A percentile compares a stretch with the other conserved stretches of the same genome.
These are phyloP conservation scores for Calidris pugnax DNA, from an alignment of 2,113 vertebrate species.

Conservation along the genomic window DNA sequence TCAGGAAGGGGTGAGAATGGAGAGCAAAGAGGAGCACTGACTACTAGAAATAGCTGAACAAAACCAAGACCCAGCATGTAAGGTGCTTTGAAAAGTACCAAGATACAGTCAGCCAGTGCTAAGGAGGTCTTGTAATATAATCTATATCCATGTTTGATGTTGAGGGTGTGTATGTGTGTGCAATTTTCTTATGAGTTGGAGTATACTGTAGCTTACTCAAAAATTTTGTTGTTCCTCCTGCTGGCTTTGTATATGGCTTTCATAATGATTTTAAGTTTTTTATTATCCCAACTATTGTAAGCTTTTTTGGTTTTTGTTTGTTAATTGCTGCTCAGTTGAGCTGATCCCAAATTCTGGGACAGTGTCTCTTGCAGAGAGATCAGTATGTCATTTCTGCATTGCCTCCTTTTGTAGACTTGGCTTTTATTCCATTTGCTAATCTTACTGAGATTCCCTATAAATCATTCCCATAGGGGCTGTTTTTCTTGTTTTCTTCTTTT, in stretches of 20 bases:
- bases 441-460: background rate
- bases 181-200: background rate
- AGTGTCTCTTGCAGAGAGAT: constrained; percentile 2
- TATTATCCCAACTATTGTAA: background rate
- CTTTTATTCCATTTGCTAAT: constrained; percentile 11
- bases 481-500: constrained; percentile 45
- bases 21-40: background rate
- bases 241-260: background rate
- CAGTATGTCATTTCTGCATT: constrained; percentile 9
- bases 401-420: constrained; percentile 6
- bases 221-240: background rate
- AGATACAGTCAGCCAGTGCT: background rate
- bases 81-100: background rate
- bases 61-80: background rate
- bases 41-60: background rate
- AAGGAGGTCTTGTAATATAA: background rate
- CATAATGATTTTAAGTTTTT: background rate
- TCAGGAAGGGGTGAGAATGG: background rate
- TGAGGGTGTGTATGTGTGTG: no score
- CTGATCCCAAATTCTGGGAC: background rate
- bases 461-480: background rate
- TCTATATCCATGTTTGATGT: background rate
- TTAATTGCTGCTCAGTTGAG: constrained; percentile 19
- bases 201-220: background rate
- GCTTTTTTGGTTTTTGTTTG: background rate